Percentiles rank a stretch among this genome's conserved stretches.
phyloP scores from a whole-genome alignment of 1,140 invertebrate species.

The Conus ventricosus region DNA sequence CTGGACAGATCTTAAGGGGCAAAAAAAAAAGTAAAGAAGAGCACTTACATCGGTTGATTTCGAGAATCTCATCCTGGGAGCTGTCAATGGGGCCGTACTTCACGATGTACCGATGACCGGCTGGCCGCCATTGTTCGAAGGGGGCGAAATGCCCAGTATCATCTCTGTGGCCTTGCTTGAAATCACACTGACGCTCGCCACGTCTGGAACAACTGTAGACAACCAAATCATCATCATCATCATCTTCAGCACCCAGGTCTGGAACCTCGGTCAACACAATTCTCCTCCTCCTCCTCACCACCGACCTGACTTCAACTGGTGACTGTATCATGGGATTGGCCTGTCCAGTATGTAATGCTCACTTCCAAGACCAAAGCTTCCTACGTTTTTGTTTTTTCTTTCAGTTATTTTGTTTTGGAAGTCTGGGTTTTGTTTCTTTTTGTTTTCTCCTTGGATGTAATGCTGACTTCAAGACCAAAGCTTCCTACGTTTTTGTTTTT shows the following conservation, averaged over 20 bases:
- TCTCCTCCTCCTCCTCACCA: neutral
- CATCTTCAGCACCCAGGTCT: too few relatives aligned
- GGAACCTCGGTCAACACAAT: too few relatives aligned
- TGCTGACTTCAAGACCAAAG: too few relatives aligned
- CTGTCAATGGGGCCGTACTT: conserved; percentile 17
- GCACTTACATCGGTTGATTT: neutral
- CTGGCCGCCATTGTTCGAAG: conserved; percentile 20
- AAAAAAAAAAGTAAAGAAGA: neutral
- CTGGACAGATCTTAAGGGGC: neutral
- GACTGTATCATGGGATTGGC: too few relatives aligned
- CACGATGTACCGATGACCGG: conserved; percentile 16
- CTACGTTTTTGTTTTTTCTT: too few relatives aligned
- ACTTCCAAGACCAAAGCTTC: too few relatives aligned
- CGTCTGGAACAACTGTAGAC: neutral
- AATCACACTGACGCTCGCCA: neutral
- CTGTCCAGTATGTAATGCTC: too few relatives aligned
- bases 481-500: too few relatives aligned
- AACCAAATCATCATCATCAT: too few relatives aligned
- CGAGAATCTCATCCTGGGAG: neutral
- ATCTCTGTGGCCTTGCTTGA: conserved; percentile 13
- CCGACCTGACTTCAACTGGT: neutral
- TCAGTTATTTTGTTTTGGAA: too few relatives aligned
- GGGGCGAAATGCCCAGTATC: neutral
- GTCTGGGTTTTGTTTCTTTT: too few relatives aligned
- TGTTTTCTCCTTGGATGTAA: too few relatives aligned